Evolutionary conservation across 2,888 invertebrate genomes (phyloP).

Genomic region (Agrochola litura): DNA sequence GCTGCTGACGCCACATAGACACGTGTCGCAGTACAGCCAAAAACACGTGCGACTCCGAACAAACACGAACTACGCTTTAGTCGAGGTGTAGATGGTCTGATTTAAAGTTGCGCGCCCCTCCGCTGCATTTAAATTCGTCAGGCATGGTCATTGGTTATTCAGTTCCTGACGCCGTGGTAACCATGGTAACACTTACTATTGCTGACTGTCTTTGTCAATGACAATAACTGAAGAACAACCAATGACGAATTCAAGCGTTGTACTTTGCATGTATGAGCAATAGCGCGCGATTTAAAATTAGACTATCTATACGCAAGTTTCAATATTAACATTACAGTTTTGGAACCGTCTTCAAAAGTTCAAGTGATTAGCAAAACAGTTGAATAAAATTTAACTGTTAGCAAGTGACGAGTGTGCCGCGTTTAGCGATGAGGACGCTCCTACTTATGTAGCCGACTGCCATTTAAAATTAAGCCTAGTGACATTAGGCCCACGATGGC

Average conservation of each 20-base stretch:
- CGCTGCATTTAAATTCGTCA: background rate
- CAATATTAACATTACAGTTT: slow-evolving; percentile 31
- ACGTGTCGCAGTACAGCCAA: accelerated
- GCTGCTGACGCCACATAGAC: slow-evolving; percentile 72
- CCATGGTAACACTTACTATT: background rate
- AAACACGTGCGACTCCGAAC: background rate
- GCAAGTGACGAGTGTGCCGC: slow-evolving; percentile 41
- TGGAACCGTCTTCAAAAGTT: slow-evolving; percentile 21
- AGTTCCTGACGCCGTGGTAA: background rate
- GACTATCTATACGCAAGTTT: slow-evolving; percentile 2
- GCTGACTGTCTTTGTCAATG: background rate
- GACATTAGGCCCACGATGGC: slow-evolving; percentile 43
- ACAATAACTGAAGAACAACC: background rate
- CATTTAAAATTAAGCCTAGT: slow-evolving; percentile 72
- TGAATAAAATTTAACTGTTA: slow-evolving; percentile 31
- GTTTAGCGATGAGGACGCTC: slow-evolving; percentile 46
- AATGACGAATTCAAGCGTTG: background rate
- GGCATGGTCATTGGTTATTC: background rate
- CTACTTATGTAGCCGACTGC: slow-evolving; percentile 74
- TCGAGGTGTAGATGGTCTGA: background rate
- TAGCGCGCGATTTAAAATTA: slow-evolving; percentile 5
- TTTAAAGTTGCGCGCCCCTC: background rate
- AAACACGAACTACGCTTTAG: background rate
- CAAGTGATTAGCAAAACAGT: slow-evolving; percentile 35
- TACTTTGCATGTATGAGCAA: background rate